These are phyloP conservation scores for Terebella lapidaria DNA, from an alignment of 2,888 invertebrate species.

Conservation along the genomic window DNA sequence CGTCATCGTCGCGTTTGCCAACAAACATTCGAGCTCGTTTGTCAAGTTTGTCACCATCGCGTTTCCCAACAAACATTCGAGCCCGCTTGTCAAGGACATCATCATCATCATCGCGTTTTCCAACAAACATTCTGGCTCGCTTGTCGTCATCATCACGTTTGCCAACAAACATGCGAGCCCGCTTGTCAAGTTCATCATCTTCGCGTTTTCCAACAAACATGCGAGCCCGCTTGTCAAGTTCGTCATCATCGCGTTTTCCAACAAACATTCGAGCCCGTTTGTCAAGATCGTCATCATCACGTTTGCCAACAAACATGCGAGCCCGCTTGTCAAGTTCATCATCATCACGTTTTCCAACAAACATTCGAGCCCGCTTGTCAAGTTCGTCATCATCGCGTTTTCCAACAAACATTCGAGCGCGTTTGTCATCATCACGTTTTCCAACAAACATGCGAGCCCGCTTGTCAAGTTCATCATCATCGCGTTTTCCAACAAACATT, in stretches of 20 bases:
- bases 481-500: slow-evolving; percentile 3
- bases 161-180: slow-evolving; percentile 16
- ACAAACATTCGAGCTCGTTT: slow-evolving; percentile 10
- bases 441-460: slow-evolving; percentile 6
- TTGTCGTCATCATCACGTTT: slow-evolving; percentile 15
- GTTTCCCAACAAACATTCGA: slow-evolving; percentile 16
- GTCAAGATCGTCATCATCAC: slow-evolving; percentile 3
- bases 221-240: not conserved
- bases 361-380: slow-evolving; percentile 7
- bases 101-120: slow-evolving; percentile 13
- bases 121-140: slow-evolving; percentile 14
- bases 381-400: slow-evolving; percentile 3
- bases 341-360: slow-evolving; percentile 11
- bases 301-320: slow-evolving; percentile 12
- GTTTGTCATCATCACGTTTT: slow-evolving; percentile 5
- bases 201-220: slow-evolving; percentile 18
- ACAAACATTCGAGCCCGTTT: slow-evolving; percentile 9
- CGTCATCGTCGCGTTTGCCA: slow-evolving; percentile 8
- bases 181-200: slow-evolving; percentile 4
- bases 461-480: slow-evolving; percentile 3
- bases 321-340: not conserved
- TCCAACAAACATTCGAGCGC: slow-evolving; percentile 3
- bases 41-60: not conserved
- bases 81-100: slow-evolving; percentile 11
- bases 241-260: slow-evolving; percentile 6